phyloP scores from a whole-genome alignment of 2,888 invertebrate genomes.

The Luffia ferchaultella region DNA sequence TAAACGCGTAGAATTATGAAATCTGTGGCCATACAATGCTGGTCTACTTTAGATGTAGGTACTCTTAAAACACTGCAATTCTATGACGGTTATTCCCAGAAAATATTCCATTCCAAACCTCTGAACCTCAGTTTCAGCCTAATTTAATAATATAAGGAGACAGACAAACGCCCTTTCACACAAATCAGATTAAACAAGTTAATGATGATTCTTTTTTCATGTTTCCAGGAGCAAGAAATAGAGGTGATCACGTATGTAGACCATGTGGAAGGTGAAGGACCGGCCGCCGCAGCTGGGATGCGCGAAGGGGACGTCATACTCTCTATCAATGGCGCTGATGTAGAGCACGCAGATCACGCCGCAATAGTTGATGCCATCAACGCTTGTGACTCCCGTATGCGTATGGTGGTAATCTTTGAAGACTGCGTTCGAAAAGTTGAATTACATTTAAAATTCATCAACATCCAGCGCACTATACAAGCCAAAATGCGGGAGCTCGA shows the following conservation, averaged over 20 bases:
- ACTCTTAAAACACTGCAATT: too few species aligned
- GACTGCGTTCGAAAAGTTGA: slow-evolving; percentile 95
- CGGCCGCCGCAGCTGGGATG: slow-evolving; percentile 93
- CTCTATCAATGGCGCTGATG: slow-evolving; percentile 94
- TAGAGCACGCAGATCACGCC: slow-evolving; percentile 94
- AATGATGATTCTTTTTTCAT: slow-evolving; percentile 1
- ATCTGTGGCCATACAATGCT: too few species aligned
- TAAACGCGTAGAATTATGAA: too few species aligned
- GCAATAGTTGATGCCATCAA: slow-evolving; percentile 92
- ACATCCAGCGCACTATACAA: slow-evolving; percentile 84
- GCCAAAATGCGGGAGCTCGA: slow-evolving; percentile 87
- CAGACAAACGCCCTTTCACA: too few species aligned
- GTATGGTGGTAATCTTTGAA: slow-evolving; percentile 96
- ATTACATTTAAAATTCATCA: slow-evolving; percentile 91
- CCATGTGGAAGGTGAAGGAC: slow-evolving; percentile 92
- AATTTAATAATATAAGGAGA: too few species aligned
- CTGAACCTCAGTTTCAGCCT: too few species aligned
- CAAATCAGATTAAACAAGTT: too few species aligned
- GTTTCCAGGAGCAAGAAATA: slow-evolving; percentile 79
- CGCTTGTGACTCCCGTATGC: slow-evolving; percentile 87
- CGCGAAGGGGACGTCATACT: slow-evolving; percentile 96
- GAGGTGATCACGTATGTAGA: slow-evolving; percentile 98
- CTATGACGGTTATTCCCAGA: too few species aligned
- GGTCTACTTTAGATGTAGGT: too few species aligned
- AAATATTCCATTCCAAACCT: too few species aligned